These are phyloP conservation scores for Bettongia penicillata DNA, from an alignment of 2,113 vertebrate genomes.

Conservation along the genomic window DNA sequence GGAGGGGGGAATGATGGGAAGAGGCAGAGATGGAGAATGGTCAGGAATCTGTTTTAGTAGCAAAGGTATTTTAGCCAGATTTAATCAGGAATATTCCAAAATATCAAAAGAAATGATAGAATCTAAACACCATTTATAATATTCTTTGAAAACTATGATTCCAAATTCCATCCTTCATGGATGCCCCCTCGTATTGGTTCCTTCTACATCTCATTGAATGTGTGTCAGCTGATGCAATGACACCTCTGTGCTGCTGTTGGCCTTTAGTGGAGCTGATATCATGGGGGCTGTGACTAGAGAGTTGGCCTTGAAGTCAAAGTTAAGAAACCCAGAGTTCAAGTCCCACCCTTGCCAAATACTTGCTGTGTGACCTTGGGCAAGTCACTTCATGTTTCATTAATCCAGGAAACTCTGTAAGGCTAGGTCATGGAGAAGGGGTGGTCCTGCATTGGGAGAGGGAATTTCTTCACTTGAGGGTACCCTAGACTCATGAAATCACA, in stretches of 20 bases:
- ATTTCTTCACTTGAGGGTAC: background rate
- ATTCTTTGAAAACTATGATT: background rate
- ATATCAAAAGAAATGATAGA: background rate
- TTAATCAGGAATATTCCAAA: background rate
- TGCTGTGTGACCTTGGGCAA: background rate
- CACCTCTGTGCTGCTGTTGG: background rate
- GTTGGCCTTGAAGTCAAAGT: background rate
- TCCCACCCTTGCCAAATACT: background rate
- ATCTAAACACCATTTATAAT: background rate
- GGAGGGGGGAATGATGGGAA: background rate
- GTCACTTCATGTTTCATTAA: background rate
- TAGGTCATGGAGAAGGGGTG: too few species aligned
- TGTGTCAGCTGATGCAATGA: background rate
- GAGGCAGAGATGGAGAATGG: background rate
- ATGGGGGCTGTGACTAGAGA: background rate
- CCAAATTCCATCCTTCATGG: background rate
- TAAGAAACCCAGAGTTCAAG: background rate
- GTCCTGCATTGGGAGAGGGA: too few species aligned
- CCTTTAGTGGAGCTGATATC: background rate
- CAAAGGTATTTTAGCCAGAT: background rate
- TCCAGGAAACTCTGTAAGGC: too few species aligned
- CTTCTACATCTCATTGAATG: rapidly evolving
- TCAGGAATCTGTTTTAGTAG: background rate
- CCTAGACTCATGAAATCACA: background rate
- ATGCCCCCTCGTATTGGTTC: background rate